Percentiles rank a stretch among this genome's conserved stretches.
Conservation (phyloP, 2,797 vertebrate species). For the Pogonophryne albipinna region DNA sequence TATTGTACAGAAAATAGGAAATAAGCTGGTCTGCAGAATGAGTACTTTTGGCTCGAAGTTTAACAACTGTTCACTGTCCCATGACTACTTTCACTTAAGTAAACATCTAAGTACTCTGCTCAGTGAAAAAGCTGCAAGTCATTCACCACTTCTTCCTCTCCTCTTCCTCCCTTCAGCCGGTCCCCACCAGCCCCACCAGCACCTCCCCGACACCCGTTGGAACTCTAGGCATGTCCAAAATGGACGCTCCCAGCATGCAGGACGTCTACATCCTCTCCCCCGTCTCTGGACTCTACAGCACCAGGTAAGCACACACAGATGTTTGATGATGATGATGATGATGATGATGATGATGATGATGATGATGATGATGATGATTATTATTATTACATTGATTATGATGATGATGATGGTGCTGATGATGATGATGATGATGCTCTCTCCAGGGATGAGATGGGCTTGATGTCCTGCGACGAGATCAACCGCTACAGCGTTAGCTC, state of each 20-base stretch:
- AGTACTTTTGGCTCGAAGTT: too few relatives aligned
- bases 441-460: slow-evolving; percentile 89
- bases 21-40: too few relatives aligned
- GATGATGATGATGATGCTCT: slow-evolving; percentile 39
- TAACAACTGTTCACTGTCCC: too few relatives aligned
- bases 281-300: slow-evolving; percentile 89
- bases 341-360: slow-evolving; percentile 19
- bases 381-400: slow-evolving; percentile 14
- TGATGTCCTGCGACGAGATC: slow-evolving; percentile 93
- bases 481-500: slow-evolving; percentile 89
- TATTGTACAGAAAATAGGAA: too few relatives aligned
- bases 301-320: slow-evolving; percentile 83
- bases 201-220: slow-evolving; percentile 87
- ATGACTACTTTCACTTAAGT: too few relatives aligned
- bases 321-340: slow-evolving; percentile 30
- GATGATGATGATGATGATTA: slow-evolving; percentile 12
- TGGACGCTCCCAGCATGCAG: slow-evolving; percentile 88
- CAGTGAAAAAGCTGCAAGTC: background rate
- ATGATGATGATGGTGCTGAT: slow-evolving; percentile 26
- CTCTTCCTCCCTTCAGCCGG: slow-evolving; percentile 78
- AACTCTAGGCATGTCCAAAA: slow-evolving; percentile 89
- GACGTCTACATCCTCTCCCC: slow-evolving; percentile 92
- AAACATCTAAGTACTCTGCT: too few relatives aligned
- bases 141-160: slow-evolving; percentile 8
- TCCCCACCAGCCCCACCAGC: slow-evolving; percentile 86